phyloP scores from a whole-genome alignment of 2,797 vertebrate genomes.

The Xenopus petersii region DNA sequence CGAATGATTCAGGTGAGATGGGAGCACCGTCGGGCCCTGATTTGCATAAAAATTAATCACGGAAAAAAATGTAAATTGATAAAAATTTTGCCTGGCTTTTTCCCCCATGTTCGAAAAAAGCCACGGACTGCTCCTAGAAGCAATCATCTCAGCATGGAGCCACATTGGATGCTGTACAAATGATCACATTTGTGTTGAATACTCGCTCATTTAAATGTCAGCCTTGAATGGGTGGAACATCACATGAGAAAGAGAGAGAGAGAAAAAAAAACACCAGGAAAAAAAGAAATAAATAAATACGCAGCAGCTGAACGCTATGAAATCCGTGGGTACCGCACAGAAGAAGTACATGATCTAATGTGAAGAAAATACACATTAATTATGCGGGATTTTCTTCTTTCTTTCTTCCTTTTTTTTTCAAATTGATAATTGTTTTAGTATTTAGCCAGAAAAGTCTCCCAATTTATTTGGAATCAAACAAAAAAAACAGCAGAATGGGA shows the following conservation, averaged over 20 bases:
- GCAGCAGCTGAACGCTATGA: conserved; percentile 76
- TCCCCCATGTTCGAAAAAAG: conserved; percentile 70
- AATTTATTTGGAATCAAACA: conserved; percentile 84
- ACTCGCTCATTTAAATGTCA: conserved; percentile 99
- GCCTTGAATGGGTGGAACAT: conserved; percentile 81
- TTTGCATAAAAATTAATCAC: conserved; percentile 91
- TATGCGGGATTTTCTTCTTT: conserved; percentile 71
- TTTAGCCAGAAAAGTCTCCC: conserved; percentile 73
- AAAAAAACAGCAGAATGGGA: conserved; percentile 65
- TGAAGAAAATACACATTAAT: conserved; percentile 86
- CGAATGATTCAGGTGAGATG: conserved; percentile 85
- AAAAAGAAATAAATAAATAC: conserved; percentile 75
- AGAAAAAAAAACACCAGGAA: conserved; percentile 31
- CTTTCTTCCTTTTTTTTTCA: conserved; percentile 66
- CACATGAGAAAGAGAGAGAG: conserved; percentile 51
- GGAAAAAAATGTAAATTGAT: conserved; percentile 86
- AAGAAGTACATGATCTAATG: conserved; percentile 83
- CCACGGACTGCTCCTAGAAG: conserved; percentile 79
- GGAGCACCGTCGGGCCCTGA: conserved; percentile 74
- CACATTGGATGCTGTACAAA: conserved; percentile 86
- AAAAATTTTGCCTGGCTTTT: conserved; percentile 78
- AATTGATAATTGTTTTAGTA: conserved; percentile 87
- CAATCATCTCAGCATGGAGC: conserved; percentile 94
- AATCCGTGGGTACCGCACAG: conserved; percentile 65
- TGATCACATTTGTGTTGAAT: conserved; percentile 90